Percentiles rank a stretch among this genome's conserved stretches.
These are phyloP conservation scores for Drosophila insularis DNA, from an alignment of 1,140 invertebrate genomes.

Conservation along the genomic window DNA sequence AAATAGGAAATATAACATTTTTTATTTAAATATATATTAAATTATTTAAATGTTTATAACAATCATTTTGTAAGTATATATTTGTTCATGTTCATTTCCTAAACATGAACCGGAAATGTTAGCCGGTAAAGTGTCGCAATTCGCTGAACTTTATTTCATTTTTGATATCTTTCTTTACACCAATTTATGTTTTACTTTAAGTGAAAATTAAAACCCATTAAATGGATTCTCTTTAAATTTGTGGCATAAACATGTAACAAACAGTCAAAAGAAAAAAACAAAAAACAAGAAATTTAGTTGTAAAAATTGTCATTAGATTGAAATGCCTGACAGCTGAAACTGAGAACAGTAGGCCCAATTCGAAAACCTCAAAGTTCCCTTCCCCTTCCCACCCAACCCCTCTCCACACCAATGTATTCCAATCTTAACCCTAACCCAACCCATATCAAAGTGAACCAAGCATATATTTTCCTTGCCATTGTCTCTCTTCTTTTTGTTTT, in stretches of 20 bases:
- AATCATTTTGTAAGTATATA: no score
- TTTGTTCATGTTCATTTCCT: slow-evolving; percentile 17
- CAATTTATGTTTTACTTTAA: slow-evolving; percentile 13
- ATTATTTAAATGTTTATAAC: no score
- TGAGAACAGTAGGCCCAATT: neutral
- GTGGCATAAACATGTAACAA: slow-evolving; percentile 52
- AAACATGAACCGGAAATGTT: slow-evolving; percentile 45
- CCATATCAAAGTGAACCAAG: slow-evolving; percentile 22
- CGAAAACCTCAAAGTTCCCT: neutral
- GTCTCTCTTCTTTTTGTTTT: slow-evolving; percentile 5
- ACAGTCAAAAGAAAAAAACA: slow-evolving; percentile 15
- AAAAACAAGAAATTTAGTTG: slow-evolving; percentile 47
- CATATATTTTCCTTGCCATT: neutral
- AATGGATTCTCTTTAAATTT: slow-evolving; percentile 47
- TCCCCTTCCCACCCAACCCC: neutral
- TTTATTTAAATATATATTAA: no score
- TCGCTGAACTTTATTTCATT: slow-evolving; percentile 28
- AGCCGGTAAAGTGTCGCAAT: slow-evolving; percentile 49
- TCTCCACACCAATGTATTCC: no score
- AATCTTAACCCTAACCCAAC: neutral
- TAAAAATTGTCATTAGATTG: slow-evolving; percentile 65
- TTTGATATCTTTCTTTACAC: slow-evolving; percentile 7
- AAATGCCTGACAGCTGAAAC: neutral
- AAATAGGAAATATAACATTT: no score
- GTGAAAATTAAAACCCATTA: slow-evolving; percentile 35